These are phyloP conservation scores for Nasonia vitripennis DNA, from an alignment of 1,140 invertebrate genomes.

Conservation along the genomic window DNA sequence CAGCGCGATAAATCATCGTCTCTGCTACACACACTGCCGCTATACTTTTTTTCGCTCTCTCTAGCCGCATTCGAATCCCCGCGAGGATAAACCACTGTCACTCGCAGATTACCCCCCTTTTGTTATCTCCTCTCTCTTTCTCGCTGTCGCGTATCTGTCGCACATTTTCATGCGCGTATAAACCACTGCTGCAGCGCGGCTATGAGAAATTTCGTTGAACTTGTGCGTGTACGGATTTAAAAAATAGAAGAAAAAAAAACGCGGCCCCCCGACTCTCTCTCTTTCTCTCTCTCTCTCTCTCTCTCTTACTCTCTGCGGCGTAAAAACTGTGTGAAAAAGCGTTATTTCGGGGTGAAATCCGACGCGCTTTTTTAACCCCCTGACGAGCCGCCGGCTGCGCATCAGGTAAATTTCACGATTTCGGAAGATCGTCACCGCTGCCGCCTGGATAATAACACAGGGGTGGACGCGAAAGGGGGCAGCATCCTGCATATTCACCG, in stretches of 20 bases:
- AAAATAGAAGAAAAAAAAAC: conserved; percentile 36
- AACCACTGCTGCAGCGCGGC: background rate
- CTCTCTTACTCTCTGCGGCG: conserved; percentile 37
- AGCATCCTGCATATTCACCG: conserved; percentile 74
- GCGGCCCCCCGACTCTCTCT: conserved; percentile 57
- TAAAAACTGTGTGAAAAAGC: conserved; percentile 75
- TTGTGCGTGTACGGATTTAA: conserved; percentile 38
- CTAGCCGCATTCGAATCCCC: conserved; percentile 14
- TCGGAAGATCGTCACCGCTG: conserved; percentile 60
- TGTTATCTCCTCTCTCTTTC: conserved; percentile 38
- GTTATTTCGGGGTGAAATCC: conserved; percentile 74
- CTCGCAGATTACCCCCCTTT: conserved; percentile 50
- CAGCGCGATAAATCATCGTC: conserved; percentile 47
- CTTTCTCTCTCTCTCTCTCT: conserved; percentile 45
- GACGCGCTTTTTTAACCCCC: conserved; percentile 65
- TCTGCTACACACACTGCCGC: background rate
- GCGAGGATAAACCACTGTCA: conserved; percentile 49
- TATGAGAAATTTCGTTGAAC: conserved; percentile 69
- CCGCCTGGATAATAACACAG: conserved; percentile 23
- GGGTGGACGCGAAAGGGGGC: conserved; percentile 56
- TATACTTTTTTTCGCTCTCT: background rate
- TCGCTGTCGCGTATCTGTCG: conserved; percentile 10
- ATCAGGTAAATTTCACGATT: conserved; percentile 73
- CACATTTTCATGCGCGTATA: conserved; percentile 16
- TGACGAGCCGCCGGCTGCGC: conserved; percentile 56